phyloP scores from a whole-genome alignment of 1,140 invertebrate genomes.

The Atta cephalotes region DNA sequence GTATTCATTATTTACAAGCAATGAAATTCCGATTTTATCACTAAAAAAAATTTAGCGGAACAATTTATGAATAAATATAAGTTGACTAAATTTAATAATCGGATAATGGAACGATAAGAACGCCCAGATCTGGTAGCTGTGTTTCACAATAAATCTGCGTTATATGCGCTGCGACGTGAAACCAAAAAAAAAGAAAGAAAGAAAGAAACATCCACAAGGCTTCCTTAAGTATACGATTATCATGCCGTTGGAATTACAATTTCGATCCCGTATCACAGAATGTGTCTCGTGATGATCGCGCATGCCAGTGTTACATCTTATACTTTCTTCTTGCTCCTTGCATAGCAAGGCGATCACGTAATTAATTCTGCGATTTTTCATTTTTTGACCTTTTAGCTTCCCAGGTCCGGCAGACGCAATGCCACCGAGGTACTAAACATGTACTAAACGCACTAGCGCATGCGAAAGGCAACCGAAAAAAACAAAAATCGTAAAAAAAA shows the following conservation, averaged over 20 bases:
- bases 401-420: conserved; percentile 87
- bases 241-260: not conserved
- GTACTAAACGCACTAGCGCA: conserved; percentile 75
- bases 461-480: conserved; percentile 71
- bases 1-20: not conserved
- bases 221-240: conserved; percentile 16
- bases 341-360: conserved; percentile 72
- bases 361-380: conserved; percentile 86
- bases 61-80: not conserved
- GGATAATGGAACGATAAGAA: not conserved
- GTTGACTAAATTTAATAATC: not conserved
- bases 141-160: conserved; percentile 63
- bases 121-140: conserved; percentile 67
- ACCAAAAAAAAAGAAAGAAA: conserved; percentile 5
- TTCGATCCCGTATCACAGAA: conserved; percentile 5
- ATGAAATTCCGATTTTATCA: not conserved
- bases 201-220: not conserved
- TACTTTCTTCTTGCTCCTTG: conserved; percentile 79
- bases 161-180: conserved; percentile 68
- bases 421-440: conserved; percentile 86
- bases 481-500: conserved; percentile 63
- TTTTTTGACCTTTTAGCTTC: conserved; percentile 87
- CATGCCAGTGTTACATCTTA: conserved; percentile 84
- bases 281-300: conserved; percentile 52
- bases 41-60: conserved; percentile 13